Percentiles rank a stretch among this genome's conserved stretches.
Conservation (phyloP, 2,888 invertebrate species). For the Lapara coniferarum region DNA sequence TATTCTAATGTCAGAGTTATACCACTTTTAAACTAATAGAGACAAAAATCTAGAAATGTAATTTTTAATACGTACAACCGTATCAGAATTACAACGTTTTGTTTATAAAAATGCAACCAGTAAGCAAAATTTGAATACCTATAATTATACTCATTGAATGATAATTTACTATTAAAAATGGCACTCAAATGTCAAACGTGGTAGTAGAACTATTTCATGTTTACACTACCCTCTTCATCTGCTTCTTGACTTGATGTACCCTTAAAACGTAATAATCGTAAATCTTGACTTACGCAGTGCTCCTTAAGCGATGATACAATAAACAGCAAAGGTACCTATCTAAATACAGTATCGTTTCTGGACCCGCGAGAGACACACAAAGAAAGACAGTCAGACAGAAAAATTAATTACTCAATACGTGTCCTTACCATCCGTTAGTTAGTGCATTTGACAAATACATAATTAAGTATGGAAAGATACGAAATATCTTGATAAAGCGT, state of each 20-base stretch:
- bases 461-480: slow-evolving; percentile 62
- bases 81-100: no score
- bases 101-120: no score
- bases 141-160: no score
- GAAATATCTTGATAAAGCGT: slow-evolving; percentile 21
- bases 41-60: no score
- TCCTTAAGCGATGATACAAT: slow-evolving; percentile 10
- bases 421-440: slow-evolving; percentile 76
- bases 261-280: not conserved
- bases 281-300: slow-evolving; percentile 2
- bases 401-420: slow-evolving; percentile 68
- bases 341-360: slow-evolving; percentile 59
- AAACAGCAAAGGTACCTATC: slow-evolving; percentile 37
- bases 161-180: no score
- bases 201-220: no score
- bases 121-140: no score
- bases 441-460: slow-evolving; percentile 69
- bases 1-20: no score
- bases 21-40: no score
- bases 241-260: not conserved
- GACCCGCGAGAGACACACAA: slow-evolving; percentile 59
- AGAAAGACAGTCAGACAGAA: slow-evolving; percentile 46
- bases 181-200: no score
- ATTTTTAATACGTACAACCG: no score
- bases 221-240: no score